phyloP scores from a whole-genome alignment of 2,888 invertebrate genomes.

The Drosophila pseudotalamancana region DNA sequence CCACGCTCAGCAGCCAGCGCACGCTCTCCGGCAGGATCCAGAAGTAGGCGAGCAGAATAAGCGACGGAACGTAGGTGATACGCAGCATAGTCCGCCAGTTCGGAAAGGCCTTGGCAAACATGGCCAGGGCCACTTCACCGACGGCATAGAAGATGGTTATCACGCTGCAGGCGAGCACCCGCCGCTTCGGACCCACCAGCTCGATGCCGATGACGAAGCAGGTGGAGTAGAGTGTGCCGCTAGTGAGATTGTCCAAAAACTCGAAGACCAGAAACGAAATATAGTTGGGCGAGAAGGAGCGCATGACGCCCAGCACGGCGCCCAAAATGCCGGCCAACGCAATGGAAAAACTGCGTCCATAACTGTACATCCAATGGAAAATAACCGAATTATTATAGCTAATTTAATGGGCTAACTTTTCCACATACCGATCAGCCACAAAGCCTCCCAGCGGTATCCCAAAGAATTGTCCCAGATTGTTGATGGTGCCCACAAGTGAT shows the following conservation, averaged over 20 bases:
- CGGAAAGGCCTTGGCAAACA: conserved; percentile 88
- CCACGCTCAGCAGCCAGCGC: conserved; percentile 90
- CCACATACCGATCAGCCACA: conserved; percentile 88
- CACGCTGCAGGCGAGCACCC: conserved; percentile 89
- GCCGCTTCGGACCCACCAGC: conserved; percentile 89
- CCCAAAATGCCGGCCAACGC: conserved; percentile 86
- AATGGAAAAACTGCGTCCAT: conserved; percentile 87
- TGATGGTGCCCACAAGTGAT: conserved; percentile 90
- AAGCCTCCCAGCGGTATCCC: conserved; percentile 88
- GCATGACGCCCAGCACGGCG: conserved; percentile 88
- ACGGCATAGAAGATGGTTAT: conserved; percentile 89
- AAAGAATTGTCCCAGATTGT: conserved; percentile 90
- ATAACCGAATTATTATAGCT: background rate
- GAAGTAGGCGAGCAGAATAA: conserved; percentile 88
- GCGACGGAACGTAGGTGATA: conserved; percentile 88
- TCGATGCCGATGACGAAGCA: conserved; percentile 91
- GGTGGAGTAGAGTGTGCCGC: conserved; percentile 89
- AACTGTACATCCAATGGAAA: conserved; percentile 57
- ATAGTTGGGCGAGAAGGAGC: conserved; percentile 89
- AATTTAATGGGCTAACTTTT: too few relatives aligned
- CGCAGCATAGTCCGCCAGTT: conserved; percentile 89
- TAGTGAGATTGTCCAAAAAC: conserved; percentile 89
- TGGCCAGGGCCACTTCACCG: conserved; percentile 88
- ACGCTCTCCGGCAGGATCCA: conserved; percentile 90
- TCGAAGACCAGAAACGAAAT: conserved; percentile 89